Conservation (phyloP, 2,113 vertebrate genomes). For the Ctenodactylus gundi region DNA sequence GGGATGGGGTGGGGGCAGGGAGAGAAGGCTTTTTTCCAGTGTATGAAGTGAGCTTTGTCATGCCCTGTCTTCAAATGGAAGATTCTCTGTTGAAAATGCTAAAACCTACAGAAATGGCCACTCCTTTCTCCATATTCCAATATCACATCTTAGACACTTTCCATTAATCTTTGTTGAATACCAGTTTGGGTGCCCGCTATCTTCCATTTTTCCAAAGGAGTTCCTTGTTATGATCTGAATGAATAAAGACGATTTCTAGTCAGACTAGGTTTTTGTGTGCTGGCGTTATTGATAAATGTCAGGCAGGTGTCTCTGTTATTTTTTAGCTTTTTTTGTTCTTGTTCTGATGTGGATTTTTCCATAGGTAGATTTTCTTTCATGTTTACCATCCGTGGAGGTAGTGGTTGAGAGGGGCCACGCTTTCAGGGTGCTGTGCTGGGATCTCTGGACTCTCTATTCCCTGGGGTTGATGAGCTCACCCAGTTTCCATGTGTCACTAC, state of each 20-base stretch:
- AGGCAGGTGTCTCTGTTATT: neutral
- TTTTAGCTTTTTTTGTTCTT: conserved; percentile 48
- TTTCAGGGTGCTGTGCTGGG: conserved; percentile 61
- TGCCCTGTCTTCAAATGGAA: neutral
- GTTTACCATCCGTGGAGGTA: neutral
- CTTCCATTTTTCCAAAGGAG: neutral
- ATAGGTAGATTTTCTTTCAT: neutral
- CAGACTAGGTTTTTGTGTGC: neutral
- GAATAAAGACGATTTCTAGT: conserved; percentile 36
- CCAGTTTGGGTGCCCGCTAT: neutral
- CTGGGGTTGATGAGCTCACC: conserved; percentile 66
- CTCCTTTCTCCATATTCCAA: neutral
- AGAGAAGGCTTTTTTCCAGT: neutral
- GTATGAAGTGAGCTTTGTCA: neutral
- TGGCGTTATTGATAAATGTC: conserved; percentile 15
- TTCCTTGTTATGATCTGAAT: neutral
- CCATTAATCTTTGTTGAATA: neutral
- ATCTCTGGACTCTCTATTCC: neutral
- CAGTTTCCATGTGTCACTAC: conserved; percentile 66
- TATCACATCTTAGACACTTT: neutral
- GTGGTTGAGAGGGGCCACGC: neutral
- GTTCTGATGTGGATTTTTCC: conserved; percentile 52
- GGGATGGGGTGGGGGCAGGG: too few relatives aligned
- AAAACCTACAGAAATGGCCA: neutral
- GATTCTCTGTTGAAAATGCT: neutral